A percentile compares a stretch with the other conserved stretches of the same genome.
Conservation (phyloP, 1,140 invertebrate genomes). For the Neodiprion fabricii region DNA sequence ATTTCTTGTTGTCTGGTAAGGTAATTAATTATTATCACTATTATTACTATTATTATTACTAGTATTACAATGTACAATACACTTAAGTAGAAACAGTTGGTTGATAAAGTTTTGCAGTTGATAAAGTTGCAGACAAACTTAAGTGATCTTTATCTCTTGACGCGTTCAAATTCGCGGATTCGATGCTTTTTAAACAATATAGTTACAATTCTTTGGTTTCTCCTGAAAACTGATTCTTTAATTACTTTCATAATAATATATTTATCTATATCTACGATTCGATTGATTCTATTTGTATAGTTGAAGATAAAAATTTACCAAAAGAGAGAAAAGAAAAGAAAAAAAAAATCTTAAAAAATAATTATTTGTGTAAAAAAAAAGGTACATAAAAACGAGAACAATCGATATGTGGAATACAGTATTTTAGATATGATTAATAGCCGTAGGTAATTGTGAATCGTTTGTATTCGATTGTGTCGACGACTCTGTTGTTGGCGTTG, state of each 20-base stretch:
- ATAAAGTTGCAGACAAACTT: no score
- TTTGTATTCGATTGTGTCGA: not conserved
- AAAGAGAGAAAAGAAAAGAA: no score
- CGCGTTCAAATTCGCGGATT: not conserved
- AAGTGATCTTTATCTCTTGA: not conserved
- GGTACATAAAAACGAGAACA: no score
- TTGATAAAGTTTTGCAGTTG: no score
- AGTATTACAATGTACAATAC: no score
- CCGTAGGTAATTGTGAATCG: not conserved
- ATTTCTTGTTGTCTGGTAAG: not conserved
- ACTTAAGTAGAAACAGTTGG: no score
- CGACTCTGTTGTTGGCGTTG: not conserved
- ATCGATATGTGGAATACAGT: no score
- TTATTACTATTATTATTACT: no score
- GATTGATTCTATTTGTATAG: not conserved
- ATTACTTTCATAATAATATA: constrained; percentile 5
- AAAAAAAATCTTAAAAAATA: no score
- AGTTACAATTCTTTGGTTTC: not conserved
- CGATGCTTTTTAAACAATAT: not conserved
- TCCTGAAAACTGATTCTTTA: constrained; percentile 13
- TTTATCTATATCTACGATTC: constrained; percentile 11
- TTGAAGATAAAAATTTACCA: no score
- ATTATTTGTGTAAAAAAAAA: no score
- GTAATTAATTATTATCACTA: no score
- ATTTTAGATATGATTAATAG: not conserved